A percentile compares a stretch with the other conserved stretches of the same genome.
Conservation (phyloP, 2,888 invertebrate species). For the Leptopterna dolabrata region DNA sequence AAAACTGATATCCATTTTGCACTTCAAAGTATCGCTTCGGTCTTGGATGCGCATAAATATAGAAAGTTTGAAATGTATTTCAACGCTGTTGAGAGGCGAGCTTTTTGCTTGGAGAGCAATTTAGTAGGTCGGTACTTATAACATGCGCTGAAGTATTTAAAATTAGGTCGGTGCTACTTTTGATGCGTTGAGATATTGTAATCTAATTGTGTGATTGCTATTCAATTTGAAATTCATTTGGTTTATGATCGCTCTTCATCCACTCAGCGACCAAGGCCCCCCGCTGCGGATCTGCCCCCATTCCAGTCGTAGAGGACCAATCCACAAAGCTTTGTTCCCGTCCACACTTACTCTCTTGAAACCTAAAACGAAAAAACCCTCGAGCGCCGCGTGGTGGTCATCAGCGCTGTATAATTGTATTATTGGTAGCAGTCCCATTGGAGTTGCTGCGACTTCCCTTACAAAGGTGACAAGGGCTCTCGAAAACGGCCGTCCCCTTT, state of each 20-base stretch:
- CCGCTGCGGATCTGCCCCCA: neutral
- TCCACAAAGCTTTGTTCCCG: constrained; percentile 7
- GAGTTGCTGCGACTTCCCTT: neutral
- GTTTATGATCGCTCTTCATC: neutral
- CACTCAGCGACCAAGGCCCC: neutral
- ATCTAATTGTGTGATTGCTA: too few species aligned
- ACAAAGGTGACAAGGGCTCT: neutral
- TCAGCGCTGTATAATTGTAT: neutral
- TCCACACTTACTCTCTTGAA: neutral
- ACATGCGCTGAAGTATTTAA: too few species aligned
- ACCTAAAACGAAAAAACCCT: neutral
- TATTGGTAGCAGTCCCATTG: neutral
- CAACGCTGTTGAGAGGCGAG: too few species aligned
- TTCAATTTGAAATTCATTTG: too few species aligned
- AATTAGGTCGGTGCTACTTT: too few species aligned
- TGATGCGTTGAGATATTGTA: too few species aligned
- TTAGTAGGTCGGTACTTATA: too few species aligned
- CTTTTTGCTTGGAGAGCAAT: too few species aligned
- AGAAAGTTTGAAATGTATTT: too few species aligned
- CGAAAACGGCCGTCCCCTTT: neutral
- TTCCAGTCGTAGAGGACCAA: neutral
- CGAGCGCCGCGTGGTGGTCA: constrained; percentile 5
- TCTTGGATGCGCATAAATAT: too few species aligned
- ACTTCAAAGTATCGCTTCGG: too few species aligned
- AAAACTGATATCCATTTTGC: too few species aligned